phyloP scores from a whole-genome alignment of 2,113 vertebrate genomes.

The Actenoides lindsayi region DNA sequence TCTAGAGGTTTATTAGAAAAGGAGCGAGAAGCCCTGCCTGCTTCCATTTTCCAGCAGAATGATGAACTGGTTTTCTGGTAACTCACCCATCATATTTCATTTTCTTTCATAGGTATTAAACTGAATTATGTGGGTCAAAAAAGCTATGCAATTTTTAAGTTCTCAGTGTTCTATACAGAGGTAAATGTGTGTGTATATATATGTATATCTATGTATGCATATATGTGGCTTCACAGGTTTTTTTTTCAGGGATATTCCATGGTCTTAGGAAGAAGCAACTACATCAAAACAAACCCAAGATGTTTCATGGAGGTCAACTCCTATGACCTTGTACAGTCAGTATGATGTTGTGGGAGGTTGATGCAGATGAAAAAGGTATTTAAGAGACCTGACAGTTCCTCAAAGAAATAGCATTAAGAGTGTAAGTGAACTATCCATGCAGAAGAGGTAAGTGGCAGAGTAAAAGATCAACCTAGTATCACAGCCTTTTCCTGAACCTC shows the following conservation, averaged over 20 bases:
- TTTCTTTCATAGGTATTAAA: not conserved
- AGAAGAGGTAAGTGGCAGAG: not conserved
- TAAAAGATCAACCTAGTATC: not conserved
- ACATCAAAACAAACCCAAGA: not conserved
- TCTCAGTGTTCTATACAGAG: not conserved
- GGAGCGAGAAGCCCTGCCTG: not conserved
- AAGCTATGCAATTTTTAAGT: not conserved
- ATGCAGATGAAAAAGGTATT: not conserved
- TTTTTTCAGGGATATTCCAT: not conserved
- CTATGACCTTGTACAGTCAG: not conserved
- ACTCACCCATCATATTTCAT: not conserved
- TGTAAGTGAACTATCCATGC: not conserved
- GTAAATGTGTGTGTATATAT: fast-evolving
- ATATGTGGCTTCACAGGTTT: not conserved
- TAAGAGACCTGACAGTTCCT: not conserved
- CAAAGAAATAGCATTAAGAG: not conserved
- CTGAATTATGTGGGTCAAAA: not conserved
- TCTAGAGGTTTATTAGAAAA: not conserved
- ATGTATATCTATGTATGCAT: not conserved
- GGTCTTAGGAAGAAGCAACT: not conserved
- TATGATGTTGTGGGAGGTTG: not conserved
- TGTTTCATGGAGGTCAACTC: not conserved
- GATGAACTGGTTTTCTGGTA: not conserved
- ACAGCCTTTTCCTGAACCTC: not conserved
- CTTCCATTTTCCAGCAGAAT: not conserved